phyloP scores from a whole-genome alignment of 2,797 vertebrate genomes.

The Lerista edwardsae region DNA sequence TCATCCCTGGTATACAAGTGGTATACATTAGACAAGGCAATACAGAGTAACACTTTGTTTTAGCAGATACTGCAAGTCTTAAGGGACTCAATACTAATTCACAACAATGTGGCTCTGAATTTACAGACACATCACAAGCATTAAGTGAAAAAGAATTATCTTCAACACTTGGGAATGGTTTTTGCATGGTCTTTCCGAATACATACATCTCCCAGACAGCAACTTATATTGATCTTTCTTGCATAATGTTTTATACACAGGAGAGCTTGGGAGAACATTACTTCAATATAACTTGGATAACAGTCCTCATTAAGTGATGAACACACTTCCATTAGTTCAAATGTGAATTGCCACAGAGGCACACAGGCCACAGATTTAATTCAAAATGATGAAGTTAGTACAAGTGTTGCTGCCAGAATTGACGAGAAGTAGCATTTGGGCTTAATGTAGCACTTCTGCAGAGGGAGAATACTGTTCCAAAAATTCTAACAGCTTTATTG shows the following conservation, averaged over 20 bases:
- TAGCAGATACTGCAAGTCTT: neutral
- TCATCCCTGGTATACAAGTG: constrained; percentile 27
- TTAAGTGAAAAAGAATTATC: neutral
- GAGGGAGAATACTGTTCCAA: neutral
- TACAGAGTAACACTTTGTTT: neutral
- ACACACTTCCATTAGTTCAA: neutral
- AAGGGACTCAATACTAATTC: neutral
- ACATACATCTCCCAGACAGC: neutral
- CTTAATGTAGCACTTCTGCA: neutral
- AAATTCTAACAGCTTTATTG: neutral
- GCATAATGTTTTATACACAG: neutral
- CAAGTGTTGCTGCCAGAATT: too few relatives aligned
- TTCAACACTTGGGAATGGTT: neutral
- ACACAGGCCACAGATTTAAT: neutral
- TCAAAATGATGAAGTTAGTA: neutral
- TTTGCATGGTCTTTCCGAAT: neutral
- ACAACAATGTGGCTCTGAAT: neutral
- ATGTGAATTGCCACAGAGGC: neutral
- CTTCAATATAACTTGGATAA: neutral
- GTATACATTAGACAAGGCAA: neutral
- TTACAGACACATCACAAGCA: neutral
- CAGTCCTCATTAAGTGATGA: neutral
- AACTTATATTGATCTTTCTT: neutral
- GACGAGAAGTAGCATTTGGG: neutral
- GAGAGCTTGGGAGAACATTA: neutral